Evolutionary conservation across 2,888 invertebrate species (phyloP).

Genomic region (Epinotia demarniana): DNA sequence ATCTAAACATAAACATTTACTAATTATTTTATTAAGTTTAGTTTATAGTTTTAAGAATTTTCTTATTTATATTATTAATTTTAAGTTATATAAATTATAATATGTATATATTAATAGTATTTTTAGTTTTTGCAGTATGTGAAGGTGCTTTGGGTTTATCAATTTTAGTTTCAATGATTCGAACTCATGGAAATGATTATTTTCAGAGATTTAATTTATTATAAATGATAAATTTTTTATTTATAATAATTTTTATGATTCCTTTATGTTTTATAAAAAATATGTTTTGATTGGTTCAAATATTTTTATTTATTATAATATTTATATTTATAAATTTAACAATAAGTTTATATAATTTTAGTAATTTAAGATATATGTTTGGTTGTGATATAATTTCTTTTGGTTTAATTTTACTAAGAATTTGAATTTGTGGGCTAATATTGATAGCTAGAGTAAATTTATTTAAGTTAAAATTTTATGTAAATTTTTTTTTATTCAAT

Average conservation of each 20-base stretch:
- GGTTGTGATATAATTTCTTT: slow-evolving; percentile 82
- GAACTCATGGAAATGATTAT: slow-evolving; percentile 87
- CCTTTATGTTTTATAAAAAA: slow-evolving; percentile 80
- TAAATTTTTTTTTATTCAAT: slow-evolving; percentile 81
- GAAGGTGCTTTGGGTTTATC: slow-evolving; percentile 86
- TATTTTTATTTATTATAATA: slow-evolving; percentile 77
- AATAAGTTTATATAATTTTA: slow-evolving; percentile 65
- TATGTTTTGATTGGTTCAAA: slow-evolving; percentile 83
- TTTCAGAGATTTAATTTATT: slow-evolving; percentile 84
- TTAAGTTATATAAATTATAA: slow-evolving; percentile 76
- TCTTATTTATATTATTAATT: slow-evolving; percentile 79
- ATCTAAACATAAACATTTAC: slow-evolving; percentile 84
- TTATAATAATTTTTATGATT: slow-evolving; percentile 78
- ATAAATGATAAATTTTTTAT: slow-evolving; percentile 85
- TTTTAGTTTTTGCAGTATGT: slow-evolving; percentile 87
- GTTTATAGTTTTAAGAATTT: slow-evolving; percentile 85
- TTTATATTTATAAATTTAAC: slow-evolving; percentile 78
- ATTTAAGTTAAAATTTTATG: slow-evolving; percentile 73
- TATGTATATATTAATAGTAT: slow-evolving; percentile 85
- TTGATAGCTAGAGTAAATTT: slow-evolving; percentile 83
- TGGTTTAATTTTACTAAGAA: slow-evolving; percentile 83
- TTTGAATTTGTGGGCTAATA: slow-evolving; percentile 86
- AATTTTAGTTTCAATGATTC: slow-evolving; percentile 86
- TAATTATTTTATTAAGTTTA: slow-evolving; percentile 85
- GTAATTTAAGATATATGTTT: slow-evolving; percentile 73